Base-by-base conservation (phyloP, 2,113 vertebrate species). In the Scolopax mira region DNA sequence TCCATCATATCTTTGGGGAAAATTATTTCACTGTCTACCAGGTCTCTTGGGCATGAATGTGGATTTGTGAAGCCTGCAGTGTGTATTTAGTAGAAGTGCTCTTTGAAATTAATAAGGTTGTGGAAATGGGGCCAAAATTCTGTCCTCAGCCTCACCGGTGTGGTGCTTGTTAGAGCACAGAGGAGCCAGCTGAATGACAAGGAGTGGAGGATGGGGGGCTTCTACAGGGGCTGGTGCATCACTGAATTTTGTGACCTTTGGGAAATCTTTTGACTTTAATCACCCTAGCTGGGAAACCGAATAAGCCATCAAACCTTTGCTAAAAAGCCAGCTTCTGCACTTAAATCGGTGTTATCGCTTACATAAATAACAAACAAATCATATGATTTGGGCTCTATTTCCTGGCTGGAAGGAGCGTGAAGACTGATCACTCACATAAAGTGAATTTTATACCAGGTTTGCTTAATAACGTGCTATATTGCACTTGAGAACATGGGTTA, bases 391-490 rank as follows among this genome's bases (percentile, higher is more conserved):
- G 83, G 77, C 28, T 91, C 90, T 71, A 23, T 79, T 97, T 97
- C 96, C 97, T 92, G 88, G 66, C 93, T 97, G 90, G 92, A 92
- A 97, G 97, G 93, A 97, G 95, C 7, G 9, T 86, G 94, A 96
- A 91, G 96, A 93, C 95, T 97, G 97, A 97, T 97, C 96, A 73
- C 81, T 96, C 54, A 6, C 77, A 92, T 94, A 94, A 95, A 92
- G 85, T 12, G 60, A 84, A 72, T 90, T 94, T 93, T 89, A 94
- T 28, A 37, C 79, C 69, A 49, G 70, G 88, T 93, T 96, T 95
- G 79, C 52, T 89, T 90, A 88, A 28, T 55, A 74, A 84, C 73
- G 62, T 16, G 79, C 86, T 94, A 88, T 41, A 22, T 55, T 80
- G 81, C 93, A 60, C 86, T 88, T 80, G 83, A 77, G 96, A 94